These are phyloP conservation scores for Acrossocheilus wenchowensis DNA, from an alignment of 2,797 vertebrate species.

Conservation along the genomic window DNA sequence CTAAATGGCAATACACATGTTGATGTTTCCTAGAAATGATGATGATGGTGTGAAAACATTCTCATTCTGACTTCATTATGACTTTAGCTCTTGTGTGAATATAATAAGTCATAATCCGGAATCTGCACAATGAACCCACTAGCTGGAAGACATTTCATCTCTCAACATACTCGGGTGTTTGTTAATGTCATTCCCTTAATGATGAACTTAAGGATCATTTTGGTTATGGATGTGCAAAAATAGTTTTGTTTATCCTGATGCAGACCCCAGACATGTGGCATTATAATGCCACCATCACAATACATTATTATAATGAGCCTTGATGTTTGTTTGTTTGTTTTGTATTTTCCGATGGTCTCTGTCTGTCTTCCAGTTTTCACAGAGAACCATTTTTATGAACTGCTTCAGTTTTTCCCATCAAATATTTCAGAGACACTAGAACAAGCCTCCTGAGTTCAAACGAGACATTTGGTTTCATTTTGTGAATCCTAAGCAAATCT, in stretches of 20 bases:
- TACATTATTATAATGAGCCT: conserved; percentile 6
- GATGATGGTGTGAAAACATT: conserved; percentile 1
- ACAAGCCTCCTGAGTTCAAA: conserved; percentile 1
- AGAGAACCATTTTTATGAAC: background rate
- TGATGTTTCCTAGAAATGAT: background rate
- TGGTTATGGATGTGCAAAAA: conserved; percentile 2
- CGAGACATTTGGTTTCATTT: conserved; percentile 36
- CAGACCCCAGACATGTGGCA: background rate
- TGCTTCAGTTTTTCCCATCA: background rate
- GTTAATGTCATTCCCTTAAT: conserved; percentile 2
- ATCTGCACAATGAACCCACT: background rate
- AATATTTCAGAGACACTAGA: conserved; percentile 20
- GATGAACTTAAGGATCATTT: background rate
- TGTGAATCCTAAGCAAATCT: conserved; percentile 35
- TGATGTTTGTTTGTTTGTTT: conserved; percentile 29
- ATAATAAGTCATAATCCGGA: background rate
- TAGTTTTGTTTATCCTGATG: background rate
- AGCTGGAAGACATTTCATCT: background rate
- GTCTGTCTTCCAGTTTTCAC: background rate
- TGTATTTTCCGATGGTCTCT: background rate
- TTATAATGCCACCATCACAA: conserved; percentile 1
- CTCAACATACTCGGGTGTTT: background rate
- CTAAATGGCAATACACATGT: background rate
- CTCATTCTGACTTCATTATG: conserved; percentile 1
- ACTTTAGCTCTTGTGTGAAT: background rate